Conservation (phyloP, 1,140 invertebrate species). For the Whitmania pigra region DNA sequence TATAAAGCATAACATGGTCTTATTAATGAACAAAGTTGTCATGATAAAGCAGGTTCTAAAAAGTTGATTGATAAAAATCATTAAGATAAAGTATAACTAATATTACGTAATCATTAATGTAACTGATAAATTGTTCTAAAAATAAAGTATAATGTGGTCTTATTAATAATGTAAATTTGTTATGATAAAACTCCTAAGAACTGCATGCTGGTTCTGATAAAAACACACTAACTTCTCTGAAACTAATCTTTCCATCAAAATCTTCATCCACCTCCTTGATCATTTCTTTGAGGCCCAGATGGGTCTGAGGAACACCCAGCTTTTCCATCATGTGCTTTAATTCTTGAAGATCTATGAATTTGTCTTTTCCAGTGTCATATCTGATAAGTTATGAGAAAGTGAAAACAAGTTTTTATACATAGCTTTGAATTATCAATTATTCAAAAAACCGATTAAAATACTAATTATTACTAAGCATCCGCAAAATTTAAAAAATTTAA, state of each 20-base stretch:
- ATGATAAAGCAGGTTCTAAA: too few relatives aligned
- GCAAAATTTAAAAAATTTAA: neutral
- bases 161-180: too few relatives aligned
- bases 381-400: constrained; percentile 44
- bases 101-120: too few relatives aligned
- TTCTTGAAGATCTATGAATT: constrained; percentile 71
- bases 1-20: too few relatives aligned
- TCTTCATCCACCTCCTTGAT: constrained; percentile 77
- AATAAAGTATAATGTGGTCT: too few relatives aligned
- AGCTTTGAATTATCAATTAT: neutral
- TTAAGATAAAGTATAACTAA: too few relatives aligned
- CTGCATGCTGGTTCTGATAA: neutral
- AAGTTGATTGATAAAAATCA: too few relatives aligned
- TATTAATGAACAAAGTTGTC: too few relatives aligned
- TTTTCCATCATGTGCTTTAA: constrained; percentile 92
- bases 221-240: constrained; percentile 57
- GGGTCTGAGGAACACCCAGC: constrained; percentile 82
- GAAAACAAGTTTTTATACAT: neutral
- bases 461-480: neutral
- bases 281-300: constrained; percentile 82
- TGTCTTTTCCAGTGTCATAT: constrained; percentile 74
- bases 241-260: constrained; percentile 71
- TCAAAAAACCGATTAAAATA: neutral
- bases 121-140: too few relatives aligned
- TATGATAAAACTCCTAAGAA: neutral